Base-by-base conservation (phyloP, 1,140 invertebrate species). In the Euglossa dilemma region DNA sequence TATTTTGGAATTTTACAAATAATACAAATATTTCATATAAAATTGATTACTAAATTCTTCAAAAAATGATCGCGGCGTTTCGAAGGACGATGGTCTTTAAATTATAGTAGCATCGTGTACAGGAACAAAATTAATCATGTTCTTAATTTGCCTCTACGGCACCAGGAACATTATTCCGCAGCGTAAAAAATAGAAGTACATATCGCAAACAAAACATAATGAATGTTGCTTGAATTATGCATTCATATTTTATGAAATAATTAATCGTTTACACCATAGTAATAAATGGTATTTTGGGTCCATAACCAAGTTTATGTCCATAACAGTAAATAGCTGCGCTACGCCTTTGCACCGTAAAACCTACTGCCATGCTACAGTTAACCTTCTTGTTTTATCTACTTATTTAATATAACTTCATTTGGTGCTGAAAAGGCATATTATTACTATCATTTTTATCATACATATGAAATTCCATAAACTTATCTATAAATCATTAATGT, bases 41-140 rank as follows among this genome's bases (percentile, higher is more conserved):
- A 89, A 87, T 80, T 84, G 74, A 36, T 52, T 43, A 74, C 61
- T 88, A 89, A 71, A 75, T 63, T 85, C 70, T 83, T 78, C 73
- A 79, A 74, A 70, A 87, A 88, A 83, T 47, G 45, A 84, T 84
- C 54, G 16, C 66, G 12, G 18, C 28, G 25, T 71, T 28, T n/a
- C 14, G 56, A 45, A 45, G n/a, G 4, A 57, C 20, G 25, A 50
- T 74, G 16, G 70, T 36, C 45, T 78, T 79, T 56, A 80, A 77
- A 56, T 83, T 80, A 71, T 54, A 77, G 83, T 73, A 84, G 8
- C 43, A 64, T 66, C 52, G n/a, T 87, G 73, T 81, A 80, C 84
- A 89, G 87, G 82, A 87, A 89, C 87, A 89, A 54, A 87, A 88
- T 69, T 80, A 61, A 84, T 79, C 75, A 89, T 88, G 80, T 88